Evolutionary conservation across 2,113 vertebrate species (phyloP).

Genomic region (Amphiprion percula): DNA sequence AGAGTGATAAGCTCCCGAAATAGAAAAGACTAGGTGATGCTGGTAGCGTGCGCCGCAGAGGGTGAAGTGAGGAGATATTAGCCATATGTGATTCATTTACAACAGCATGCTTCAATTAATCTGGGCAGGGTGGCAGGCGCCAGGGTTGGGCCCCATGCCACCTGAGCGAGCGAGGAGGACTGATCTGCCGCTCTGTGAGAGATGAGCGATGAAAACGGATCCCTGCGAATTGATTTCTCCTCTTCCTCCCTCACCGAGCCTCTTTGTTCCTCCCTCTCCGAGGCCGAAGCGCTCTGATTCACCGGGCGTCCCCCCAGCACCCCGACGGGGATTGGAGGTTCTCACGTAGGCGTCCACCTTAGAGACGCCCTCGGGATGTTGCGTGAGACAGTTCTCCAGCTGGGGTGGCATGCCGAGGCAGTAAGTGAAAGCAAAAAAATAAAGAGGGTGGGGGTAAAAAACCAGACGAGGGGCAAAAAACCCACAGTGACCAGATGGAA

Average conservation of each 20-base stretch:
- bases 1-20: constrained; percentile 31
- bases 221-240: constrained; percentile 51
- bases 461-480: constrained; percentile 51
- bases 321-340: constrained; percentile 26
- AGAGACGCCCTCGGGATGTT: constrained; percentile 64
- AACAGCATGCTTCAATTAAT: constrained; percentile 81
- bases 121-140: constrained; percentile 74
- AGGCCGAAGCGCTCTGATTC: constrained; percentile 39
- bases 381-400: constrained; percentile 44
- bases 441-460: constrained; percentile 14
- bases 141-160: constrained; percentile 76
- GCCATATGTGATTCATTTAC: constrained; percentile 83
- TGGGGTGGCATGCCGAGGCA: constrained; percentile 48
- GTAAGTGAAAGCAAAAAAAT: constrained; percentile 54
- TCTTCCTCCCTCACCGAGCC: constrained; percentile 2
- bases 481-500: constrained; percentile 81
- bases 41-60: constrained; percentile 9
- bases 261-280: constrained; percentile 42
- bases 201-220: constrained; percentile 63
- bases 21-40: constrained; percentile 56
- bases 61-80: constrained; percentile 63
- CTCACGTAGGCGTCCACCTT: constrained; percentile 41
- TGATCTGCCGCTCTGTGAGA: constrained; percentile 50
- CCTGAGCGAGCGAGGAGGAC: constrained; percentile 61
- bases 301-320: constrained; percentile 40